These are phyloP conservation scores for Paracentrotus lividus DNA, from an alignment of 53 echinoderm and acorn worm genomes.

Conservation along the genomic window DNA sequence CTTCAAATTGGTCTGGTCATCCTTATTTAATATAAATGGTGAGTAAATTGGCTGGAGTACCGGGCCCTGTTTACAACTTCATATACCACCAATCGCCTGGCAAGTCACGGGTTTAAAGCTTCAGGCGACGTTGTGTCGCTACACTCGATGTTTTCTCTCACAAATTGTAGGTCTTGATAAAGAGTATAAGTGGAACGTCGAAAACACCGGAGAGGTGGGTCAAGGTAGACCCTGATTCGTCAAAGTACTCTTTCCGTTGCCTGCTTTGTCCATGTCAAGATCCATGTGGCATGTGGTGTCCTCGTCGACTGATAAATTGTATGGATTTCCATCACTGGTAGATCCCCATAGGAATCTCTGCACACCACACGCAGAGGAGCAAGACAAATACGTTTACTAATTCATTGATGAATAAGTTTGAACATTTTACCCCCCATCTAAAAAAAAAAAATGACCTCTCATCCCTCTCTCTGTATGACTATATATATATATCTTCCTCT, in stretches of 20 bases:
- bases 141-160: conserved; percentile 53
- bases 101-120: background rate
- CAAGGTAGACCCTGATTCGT: conserved; percentile 34
- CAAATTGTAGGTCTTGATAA: conserved; percentile 17
- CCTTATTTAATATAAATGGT: too few relatives aligned
- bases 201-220: conserved; percentile 41
- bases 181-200: conserved; percentile 64
- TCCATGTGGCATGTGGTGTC: background rate
- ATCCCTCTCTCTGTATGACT: background rate
- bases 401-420: background rate
- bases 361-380: too few relatives aligned
- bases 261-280: background rate
- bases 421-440: background rate
- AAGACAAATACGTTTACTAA: background rate
- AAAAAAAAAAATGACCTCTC: too few relatives aligned
- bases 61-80: background rate
- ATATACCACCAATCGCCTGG: background rate
- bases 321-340: too few relatives aligned
- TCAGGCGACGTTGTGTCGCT: conserved; percentile 50
- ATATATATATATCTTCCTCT: background rate
- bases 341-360: too few relatives aligned
- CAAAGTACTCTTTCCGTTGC: background rate
- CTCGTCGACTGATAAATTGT: too few relatives aligned
- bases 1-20: too few relatives aligned
- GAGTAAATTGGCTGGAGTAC: too few relatives aligned